These are phyloP conservation scores for Murina feae DNA, from an alignment of 2,113 vertebrate species.

Conservation along the genomic window DNA sequence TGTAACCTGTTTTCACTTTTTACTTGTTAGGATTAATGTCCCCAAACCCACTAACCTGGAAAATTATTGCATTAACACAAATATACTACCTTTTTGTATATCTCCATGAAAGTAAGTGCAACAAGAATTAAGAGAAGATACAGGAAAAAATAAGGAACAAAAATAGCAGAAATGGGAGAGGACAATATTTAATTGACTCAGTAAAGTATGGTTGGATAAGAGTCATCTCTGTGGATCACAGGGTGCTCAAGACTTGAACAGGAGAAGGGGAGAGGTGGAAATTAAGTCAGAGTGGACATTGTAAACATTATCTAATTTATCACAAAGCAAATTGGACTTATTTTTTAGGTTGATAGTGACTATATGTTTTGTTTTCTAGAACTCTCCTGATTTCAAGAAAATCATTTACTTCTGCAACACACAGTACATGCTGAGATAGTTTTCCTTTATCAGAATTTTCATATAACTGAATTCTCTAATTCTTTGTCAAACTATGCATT, in stretches of 20 bases:
- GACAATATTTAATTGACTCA: background rate
- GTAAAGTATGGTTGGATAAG: background rate
- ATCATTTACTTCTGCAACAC: background rate
- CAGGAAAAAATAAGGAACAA: background rate
- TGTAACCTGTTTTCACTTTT: background rate
- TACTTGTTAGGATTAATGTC: background rate
- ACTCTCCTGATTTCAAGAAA: too few species aligned
- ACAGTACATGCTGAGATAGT: background rate
- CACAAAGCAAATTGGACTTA: background rate
- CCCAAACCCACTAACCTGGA: background rate
- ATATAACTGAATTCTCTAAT: background rate
- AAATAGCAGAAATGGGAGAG: background rate
- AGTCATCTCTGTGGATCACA: background rate
- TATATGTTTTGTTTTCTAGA: too few species aligned
- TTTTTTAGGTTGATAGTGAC: background rate
- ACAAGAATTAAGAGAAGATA: background rate
- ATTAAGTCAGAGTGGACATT: background rate
- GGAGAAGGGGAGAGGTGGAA: background rate
- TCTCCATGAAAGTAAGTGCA: background rate
- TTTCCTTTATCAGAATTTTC: background rate
- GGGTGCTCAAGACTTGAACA: rapidly evolving
- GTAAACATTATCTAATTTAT: rapidly evolving
- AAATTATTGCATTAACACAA: background rate
- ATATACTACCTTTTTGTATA: background rate
- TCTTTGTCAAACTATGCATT: background rate